These are phyloP conservation scores for Spodoptera littoralis DNA, from an alignment of 2,888 invertebrate species.

Conservation along the genomic window DNA sequence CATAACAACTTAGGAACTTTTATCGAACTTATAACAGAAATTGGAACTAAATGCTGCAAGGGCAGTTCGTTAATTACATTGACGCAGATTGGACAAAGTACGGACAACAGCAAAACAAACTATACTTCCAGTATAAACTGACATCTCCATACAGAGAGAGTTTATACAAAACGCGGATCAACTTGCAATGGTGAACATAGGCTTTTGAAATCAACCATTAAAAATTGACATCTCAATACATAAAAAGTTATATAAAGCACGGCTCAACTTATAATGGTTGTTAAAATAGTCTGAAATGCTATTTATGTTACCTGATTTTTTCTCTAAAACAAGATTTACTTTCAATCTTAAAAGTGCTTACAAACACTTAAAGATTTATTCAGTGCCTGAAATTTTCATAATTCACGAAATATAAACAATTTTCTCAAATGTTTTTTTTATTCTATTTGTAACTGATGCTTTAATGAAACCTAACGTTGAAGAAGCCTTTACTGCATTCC, in stretches of 20 bases:
- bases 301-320: constrained; percentile 4
- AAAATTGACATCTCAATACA: too few species aligned
- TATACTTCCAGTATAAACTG: too few species aligned
- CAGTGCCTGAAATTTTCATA: constrained; percentile 26
- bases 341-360: constrained; percentile 9
- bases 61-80: constrained; percentile 14
- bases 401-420: constrained; percentile 20
- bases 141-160: too few species aligned
- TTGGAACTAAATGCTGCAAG: constrained; percentile 4
- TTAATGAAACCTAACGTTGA: constrained; percentile 18
- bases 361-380: constrained; percentile 28
- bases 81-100: constrained; percentile 24
- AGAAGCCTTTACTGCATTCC: too few species aligned
- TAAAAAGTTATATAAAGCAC: too few species aligned
- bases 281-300: too few species aligned
- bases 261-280: too few species aligned
- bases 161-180: too few species aligned
- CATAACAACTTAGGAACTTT: constrained; percentile 10
- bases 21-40: constrained; percentile 9
- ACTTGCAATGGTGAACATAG: too few species aligned
- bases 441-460: constrained; percentile 13
- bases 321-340: constrained; percentile 7
- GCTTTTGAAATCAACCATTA: too few species aligned
- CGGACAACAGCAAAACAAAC: not conserved
- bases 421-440: constrained; percentile 22